These are phyloP conservation scores for Enteromius unitaeniatus DNA, from an alignment of 2,797 vertebrate species.

Conservation along the genomic window DNA sequence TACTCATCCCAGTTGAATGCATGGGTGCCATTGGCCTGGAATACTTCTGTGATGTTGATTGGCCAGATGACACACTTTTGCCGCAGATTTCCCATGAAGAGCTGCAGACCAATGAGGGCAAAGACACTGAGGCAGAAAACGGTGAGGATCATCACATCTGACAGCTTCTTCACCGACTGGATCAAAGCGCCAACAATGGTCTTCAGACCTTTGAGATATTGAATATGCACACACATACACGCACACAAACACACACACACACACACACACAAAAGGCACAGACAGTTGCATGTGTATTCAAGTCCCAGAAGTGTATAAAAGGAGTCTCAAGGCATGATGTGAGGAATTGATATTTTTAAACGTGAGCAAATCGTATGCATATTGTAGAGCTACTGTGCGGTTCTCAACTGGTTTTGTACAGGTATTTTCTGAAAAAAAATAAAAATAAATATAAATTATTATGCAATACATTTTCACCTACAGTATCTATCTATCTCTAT, in stretches of 20 bases:
- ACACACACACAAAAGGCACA: conserved; percentile 48
- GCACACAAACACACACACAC: conserved; percentile 42
- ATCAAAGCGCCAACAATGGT: conserved; percentile 99
- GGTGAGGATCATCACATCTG: conserved; percentile 99
- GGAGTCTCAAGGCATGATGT: conserved; percentile 59
- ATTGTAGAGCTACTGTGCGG: not conserved
- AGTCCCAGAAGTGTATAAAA: conserved; percentile 44
- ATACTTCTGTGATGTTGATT: conserved; percentile 86
- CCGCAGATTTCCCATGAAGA: conserved; percentile 98
- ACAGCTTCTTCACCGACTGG: conserved; percentile 99
- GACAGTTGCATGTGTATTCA: conserved; percentile 54
- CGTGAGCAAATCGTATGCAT: not conserved
- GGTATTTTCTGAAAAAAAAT: not conserved
- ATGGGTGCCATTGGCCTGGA: conserved; percentile 85
- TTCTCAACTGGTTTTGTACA: not conserved
- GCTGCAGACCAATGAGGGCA: conserved; percentile 96
- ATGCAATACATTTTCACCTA: not conserved
- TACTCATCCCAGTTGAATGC: conserved; percentile 93
- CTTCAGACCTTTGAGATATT: conserved; percentile 87
- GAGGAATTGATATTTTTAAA: not conserved
- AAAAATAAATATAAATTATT: too few species aligned
- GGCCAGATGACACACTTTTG: conserved; percentile 98
- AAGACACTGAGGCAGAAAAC: conserved; percentile 99
- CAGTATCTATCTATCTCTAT: not conserved
- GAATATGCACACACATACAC: conserved; percentile 32